Percentiles rank a stretch among this genome's conserved stretches.
Conservation (phyloP, 2,797 vertebrate species). For the Leptoclinus maculatus region DNA sequence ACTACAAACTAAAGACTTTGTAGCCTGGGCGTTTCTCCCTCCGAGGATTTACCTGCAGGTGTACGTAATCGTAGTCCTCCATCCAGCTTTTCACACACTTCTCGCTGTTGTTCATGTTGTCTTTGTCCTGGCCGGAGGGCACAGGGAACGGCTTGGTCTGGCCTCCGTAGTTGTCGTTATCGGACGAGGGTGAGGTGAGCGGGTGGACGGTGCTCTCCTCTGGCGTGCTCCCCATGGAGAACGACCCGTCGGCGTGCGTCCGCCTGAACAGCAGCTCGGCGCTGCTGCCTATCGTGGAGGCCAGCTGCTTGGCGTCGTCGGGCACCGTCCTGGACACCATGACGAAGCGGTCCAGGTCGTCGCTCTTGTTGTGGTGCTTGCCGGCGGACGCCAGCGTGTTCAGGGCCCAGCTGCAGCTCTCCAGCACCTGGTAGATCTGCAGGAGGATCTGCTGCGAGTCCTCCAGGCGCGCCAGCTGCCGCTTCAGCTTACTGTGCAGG, state of each 20-base stretch:
- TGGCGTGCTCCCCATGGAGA: conserved; percentile 64
- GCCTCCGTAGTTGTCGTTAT: conserved; percentile 77
- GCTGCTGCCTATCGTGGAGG: conserved; percentile 87
- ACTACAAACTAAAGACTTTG: no score
- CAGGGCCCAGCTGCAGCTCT: conserved; percentile 88
- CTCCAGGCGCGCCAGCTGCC: conserved; percentile 92
- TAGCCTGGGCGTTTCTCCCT: neutral
- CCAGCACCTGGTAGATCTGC: conserved; percentile 89
- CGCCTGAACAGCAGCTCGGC: conserved; percentile 90
- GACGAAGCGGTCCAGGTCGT: conserved; percentile 93
- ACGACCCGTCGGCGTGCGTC: conserved; percentile 63
- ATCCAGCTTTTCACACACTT: conserved; percentile 97
- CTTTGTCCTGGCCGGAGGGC: conserved; percentile 79
- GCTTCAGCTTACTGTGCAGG: conserved; percentile 90
- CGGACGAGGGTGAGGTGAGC: conserved; percentile 72
- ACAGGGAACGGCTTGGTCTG: conserved; percentile 81
- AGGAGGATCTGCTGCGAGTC: conserved; percentile 95
- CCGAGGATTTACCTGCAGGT: conserved; percentile 89
- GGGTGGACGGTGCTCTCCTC: conserved; percentile 73
- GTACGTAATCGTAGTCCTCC: conserved; percentile 99
- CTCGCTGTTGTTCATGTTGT: conserved; percentile 85
- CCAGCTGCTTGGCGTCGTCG: conserved; percentile 92
- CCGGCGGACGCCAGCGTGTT: conserved; percentile 82
- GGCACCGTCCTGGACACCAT: conserved; percentile 94
- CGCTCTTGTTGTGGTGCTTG: conserved; percentile 88